A percentile compares a stretch with the other conserved stretches of the same genome.
These are phyloP conservation scores for Pongo abelii DNA, from an alignment of 2,113 vertebrate genomes.

Conservation along the genomic window DNA sequence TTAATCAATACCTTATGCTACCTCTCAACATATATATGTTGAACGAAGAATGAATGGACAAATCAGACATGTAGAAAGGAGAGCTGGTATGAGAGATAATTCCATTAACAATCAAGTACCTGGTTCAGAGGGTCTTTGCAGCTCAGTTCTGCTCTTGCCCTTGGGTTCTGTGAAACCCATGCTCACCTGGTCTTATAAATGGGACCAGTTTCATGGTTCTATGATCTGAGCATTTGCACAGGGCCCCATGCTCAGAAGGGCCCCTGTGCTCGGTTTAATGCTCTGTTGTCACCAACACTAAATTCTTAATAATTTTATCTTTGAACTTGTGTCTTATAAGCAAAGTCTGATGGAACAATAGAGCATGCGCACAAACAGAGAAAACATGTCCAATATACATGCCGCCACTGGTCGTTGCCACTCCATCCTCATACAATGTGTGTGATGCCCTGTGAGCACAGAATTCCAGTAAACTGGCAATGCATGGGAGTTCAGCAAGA, in stretches of 20 bases:
- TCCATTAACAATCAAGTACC: background rate
- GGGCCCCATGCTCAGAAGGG: background rate
- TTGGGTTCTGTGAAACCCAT: background rate
- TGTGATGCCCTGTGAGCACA: background rate
- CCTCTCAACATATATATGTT: background rate
- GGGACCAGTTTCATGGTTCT: background rate
- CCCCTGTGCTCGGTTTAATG: background rate
- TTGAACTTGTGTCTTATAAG: background rate
- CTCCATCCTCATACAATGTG: background rate
- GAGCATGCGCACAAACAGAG: background rate
- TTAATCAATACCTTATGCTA: no score
- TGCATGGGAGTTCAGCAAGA: background rate
- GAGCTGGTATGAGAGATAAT: background rate
- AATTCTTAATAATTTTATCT: background rate
- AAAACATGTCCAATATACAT: accelerated
- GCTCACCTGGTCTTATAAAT: background rate
- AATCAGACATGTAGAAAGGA: background rate
- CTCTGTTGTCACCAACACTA: background rate
- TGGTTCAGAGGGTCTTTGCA: background rate
- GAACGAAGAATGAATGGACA: background rate
- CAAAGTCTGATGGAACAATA: background rate
- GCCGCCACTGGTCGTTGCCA: background rate
- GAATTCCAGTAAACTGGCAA: background rate
- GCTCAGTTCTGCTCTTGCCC: background rate
- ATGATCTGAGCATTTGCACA: background rate